Evolutionary conservation across 2,888 invertebrate species (phyloP).

Genomic region (Quadroppia sp.): DNA sequence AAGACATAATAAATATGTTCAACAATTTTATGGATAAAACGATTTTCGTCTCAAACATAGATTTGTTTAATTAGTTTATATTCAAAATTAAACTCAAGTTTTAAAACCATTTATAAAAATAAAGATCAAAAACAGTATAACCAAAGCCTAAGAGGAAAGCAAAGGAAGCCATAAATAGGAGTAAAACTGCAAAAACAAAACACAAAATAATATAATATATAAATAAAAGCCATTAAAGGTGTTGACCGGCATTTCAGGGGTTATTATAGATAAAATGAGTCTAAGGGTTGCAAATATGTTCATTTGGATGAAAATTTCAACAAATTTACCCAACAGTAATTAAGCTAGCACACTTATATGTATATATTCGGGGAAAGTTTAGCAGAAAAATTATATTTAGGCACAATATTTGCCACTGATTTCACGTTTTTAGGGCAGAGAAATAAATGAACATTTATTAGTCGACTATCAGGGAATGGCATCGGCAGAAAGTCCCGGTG

Average conservation of each 20-base stretch:
- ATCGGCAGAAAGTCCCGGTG: slow-evolving; percentile 6
- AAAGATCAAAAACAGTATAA: not conserved
- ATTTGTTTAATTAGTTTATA: slow-evolving; percentile 10
- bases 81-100: not conserved
- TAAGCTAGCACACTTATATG: too few relatives aligned
- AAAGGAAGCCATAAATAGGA: slow-evolving; percentile 2
- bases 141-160: not conserved
- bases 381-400: too few relatives aligned
- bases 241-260: slow-evolving; percentile 4
- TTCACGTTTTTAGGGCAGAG: not conserved
- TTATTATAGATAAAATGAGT: not conserved
- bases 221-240: slow-evolving; percentile 15
- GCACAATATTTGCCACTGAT: too few relatives aligned
- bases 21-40: not conserved
- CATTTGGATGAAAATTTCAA: too few relatives aligned
- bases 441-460: slow-evolving; percentile 17
- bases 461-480: not conserved
- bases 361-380: not conserved
- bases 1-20: not conserved
- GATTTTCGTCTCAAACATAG: not conserved
- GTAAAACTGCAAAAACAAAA: not conserved
- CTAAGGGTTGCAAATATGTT: too few relatives aligned
- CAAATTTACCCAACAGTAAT: too few relatives aligned
- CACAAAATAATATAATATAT: not conserved
- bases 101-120: too few relatives aligned